Evolutionary conservation across 2,113 vertebrate genomes (phyloP).

Genomic region (Tychaedon coryphoeus): DNA sequence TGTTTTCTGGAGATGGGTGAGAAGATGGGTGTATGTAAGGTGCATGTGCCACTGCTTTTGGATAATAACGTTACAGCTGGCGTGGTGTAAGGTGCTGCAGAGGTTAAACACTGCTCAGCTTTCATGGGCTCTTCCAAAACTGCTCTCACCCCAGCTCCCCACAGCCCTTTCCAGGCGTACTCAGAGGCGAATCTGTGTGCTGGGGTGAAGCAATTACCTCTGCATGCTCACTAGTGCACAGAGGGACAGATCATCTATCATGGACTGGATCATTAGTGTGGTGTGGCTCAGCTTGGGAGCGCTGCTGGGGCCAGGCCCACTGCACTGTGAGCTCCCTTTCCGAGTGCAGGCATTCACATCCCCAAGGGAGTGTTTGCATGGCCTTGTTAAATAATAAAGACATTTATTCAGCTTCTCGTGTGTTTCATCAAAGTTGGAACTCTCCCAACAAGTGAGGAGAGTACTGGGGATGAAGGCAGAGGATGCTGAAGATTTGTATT

Average conservation of each 20-base stretch:
- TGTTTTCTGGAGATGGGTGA: neutral
- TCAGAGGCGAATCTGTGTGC: neutral
- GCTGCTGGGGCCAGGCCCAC: neutral
- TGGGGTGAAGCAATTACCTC: constrained; percentile 29
- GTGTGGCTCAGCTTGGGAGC: neutral
- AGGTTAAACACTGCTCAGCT: neutral
- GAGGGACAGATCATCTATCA: neutral
- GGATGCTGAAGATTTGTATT: neutral
- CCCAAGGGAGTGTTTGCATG: neutral
- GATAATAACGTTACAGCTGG: neutral
- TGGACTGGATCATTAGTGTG: neutral
- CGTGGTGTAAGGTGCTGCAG: neutral
- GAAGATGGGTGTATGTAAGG: neutral
- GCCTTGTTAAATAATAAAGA: neutral
- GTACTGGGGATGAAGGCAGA: neutral
- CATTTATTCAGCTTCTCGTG: neutral
- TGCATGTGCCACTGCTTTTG: neutral
- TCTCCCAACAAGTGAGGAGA: neutral
- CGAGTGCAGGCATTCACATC: neutral
- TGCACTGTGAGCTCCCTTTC: neutral
- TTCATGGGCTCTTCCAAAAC: neutral
- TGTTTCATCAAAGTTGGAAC: constrained; percentile 2
- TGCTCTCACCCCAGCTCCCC: neutral
- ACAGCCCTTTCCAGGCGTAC: neutral
- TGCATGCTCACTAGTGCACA: neutral